Evolutionary conservation across 2,797 vertebrate genomes (phyloP), one percentile per base, ranked within the genome.

Genomic region (Loris lydekkerianus): DNA sequence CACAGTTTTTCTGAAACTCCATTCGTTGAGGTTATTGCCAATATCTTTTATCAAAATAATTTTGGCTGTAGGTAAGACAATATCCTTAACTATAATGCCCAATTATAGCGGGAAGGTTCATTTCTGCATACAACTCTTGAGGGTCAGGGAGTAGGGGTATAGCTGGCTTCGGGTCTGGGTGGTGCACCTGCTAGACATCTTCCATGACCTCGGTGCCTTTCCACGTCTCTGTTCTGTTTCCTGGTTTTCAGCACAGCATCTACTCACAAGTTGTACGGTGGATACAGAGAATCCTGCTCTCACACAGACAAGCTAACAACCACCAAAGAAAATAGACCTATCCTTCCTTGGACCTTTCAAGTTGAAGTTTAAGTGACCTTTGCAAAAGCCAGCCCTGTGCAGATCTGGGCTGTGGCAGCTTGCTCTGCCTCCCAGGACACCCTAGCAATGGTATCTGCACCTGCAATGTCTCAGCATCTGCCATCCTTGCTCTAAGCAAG

Each of bases 291-390:
- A 11, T 43, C 53, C 46, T 43, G 10, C 8, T 9, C 31, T 72
- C 78, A 5, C 2, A 2, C 1, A 61, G 63, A 29, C 91, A 86
- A 88, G 60, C 18, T 63, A 49, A 34, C 5, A 18, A 0, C 10
- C 25, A 94, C 3, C 10, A 27, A n/a, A 43, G 34, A 72, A 80
- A 20, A 69, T 89, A 84, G 23, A 34, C 23, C 0, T 34, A 17
- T 18, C 65, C 43, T 91, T 43, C 40, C 27, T 17, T 20, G 63
- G 85, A 11, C n/a, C 53, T 34, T 93, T 49, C 27, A 46, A 27
- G 70, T 87, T 86, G 81, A 61, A 53, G 69, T 60, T 89, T 69
- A 53, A 94, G 75, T 76, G 77, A 78, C 77, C 89, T 91, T 75
- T 67, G 49, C 49, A n/a, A 34, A 89, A 94, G 76, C n/a, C 61